Percentiles rank a stretch among this genome's conserved stretches.
phyloP scores from a whole-genome alignment of 2,113 vertebrate species.

The Orientallactaga bullata region DNA sequence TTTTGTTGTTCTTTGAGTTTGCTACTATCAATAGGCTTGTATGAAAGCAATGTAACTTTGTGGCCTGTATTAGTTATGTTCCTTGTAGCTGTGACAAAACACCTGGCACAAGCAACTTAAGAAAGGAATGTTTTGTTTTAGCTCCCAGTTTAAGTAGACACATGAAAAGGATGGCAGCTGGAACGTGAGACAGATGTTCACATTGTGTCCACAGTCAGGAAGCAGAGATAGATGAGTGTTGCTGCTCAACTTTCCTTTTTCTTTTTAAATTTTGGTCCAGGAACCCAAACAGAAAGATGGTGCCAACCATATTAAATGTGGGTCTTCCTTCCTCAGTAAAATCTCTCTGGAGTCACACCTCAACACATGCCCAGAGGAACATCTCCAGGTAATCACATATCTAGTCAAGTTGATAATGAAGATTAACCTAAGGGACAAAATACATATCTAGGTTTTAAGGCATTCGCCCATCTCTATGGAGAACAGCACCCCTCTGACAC shows the following conservation, averaged over 20 bases:
- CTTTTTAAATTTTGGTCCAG: neutral
- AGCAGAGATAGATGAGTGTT: no score
- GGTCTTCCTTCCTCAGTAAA: neutral
- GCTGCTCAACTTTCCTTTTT: no score
- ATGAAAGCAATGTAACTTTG: conserved; percentile 17
- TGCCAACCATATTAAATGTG: neutral
- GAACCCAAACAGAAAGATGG: neutral
- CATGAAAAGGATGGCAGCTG: neutral
- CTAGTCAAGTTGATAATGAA: neutral
- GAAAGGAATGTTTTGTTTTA: neutral
- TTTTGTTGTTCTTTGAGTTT: no score
- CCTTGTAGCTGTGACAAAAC: neutral
- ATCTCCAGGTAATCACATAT: neutral
- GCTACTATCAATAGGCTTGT: no score
- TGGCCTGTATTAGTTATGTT: neutral
- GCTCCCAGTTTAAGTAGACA: neutral
- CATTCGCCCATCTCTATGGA: neutral
- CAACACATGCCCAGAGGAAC: neutral
- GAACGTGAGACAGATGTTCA: neutral
- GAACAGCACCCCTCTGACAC: neutral
- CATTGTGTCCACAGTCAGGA: no score
- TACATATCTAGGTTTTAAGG: neutral
- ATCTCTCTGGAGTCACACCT: neutral
- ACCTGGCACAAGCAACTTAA: neutral
- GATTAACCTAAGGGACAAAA: neutral